Conservation (phyloP, 2,113 vertebrate species). For the Sinocyclocheilus maitianheensis region DNA sequence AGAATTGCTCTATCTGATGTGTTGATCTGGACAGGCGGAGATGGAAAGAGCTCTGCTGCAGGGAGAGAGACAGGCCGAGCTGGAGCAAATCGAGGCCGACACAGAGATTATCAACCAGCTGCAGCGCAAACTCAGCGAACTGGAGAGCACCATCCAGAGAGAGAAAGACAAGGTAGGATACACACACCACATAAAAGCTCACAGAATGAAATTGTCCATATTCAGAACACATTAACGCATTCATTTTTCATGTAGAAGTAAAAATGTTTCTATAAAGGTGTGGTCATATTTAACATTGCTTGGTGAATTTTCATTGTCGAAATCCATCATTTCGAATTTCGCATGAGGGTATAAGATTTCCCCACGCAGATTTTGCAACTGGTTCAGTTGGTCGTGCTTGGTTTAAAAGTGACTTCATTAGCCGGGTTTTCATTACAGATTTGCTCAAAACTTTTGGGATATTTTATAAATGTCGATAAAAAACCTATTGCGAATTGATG, state of each 20-base stretch:
- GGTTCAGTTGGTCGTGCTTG: background rate
- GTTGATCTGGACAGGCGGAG: conserved; percentile 80
- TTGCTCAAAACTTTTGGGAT: no score
- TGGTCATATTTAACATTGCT: background rate
- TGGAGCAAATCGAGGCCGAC: conserved; percentile 82
- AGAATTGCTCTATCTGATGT: conserved; percentile 1
- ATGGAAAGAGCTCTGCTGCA: conserved; percentile 92
- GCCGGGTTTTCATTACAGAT: no score
- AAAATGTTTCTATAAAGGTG: conserved; percentile 3
- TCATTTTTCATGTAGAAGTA: background rate
- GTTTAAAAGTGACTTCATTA: background rate
- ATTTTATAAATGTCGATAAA: no score
- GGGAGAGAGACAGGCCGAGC: conserved; percentile 87
- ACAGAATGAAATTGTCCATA: background rate
- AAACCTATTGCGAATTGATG: no score
- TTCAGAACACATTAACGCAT: background rate
- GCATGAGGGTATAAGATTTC: background rate
- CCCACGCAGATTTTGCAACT: background rate
- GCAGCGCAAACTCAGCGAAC: conserved; percentile 83
- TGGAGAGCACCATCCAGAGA: conserved; percentile 84
- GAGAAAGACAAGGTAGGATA: conserved; percentile 89
- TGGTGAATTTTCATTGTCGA: background rate
- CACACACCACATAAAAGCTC: conserved; percentile 8
- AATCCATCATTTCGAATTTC: background rate
- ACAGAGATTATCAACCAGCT: conserved; percentile 81